A percentile compares a stretch with the other conserved stretches of the same genome.
Evolutionary conservation across 2,888 invertebrate genomes (phyloP).

Genomic region (Drosophila mimetica): DNA sequence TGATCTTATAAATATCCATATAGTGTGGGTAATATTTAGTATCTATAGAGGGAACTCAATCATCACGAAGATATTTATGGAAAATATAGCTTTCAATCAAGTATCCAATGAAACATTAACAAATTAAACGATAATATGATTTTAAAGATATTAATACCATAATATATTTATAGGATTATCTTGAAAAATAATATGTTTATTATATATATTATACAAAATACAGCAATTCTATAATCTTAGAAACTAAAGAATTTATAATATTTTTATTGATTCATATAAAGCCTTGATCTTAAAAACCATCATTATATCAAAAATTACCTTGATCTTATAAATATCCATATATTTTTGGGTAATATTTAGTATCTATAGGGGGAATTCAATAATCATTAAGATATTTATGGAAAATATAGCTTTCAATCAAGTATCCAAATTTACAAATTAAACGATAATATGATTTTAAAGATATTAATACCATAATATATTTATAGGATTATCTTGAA

Average conservation of each 20-base stretch:
- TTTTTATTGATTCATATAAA: conserved; percentile 9
- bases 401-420: neutral
- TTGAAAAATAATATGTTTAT: too few relatives aligned
- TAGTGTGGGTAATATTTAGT: neutral
- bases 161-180: too few relatives aligned
- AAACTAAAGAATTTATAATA: conserved; percentile 2
- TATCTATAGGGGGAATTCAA: neutral
- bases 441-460: too few relatives aligned
- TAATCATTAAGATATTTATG: neutral
- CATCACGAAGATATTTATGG: neutral
- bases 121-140: too few relatives aligned
- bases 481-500: too few relatives aligned
- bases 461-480: too few relatives aligned
- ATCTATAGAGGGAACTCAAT: neutral
- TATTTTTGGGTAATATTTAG: neutral
- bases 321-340: conserved; percentile 9
- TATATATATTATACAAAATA: too few relatives aligned
- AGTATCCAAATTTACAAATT: too few relatives aligned
- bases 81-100: neutral
- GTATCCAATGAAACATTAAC: too few relatives aligned
- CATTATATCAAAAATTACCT: neutral
- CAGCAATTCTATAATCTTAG: too few relatives aligned
- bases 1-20: conserved; percentile 9
- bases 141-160: too few relatives aligned
- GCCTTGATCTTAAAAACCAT: neutral